phyloP scores from a whole-genome alignment of 2,113 vertebrate genomes.

The Brachyhypopomus occidentalis region DNA sequence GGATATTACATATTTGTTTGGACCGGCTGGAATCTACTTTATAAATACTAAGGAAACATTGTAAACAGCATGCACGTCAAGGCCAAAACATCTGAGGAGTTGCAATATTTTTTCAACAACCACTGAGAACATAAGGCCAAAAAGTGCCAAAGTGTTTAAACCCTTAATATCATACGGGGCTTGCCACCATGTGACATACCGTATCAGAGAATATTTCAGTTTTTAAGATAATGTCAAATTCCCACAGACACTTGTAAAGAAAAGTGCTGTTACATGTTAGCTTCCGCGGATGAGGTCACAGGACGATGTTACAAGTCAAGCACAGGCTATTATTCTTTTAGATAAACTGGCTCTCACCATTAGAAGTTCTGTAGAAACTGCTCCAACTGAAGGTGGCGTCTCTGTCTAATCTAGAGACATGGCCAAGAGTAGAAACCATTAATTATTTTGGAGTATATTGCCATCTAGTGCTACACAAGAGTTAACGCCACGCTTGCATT shows the following conservation, averaged over 20 bases:
- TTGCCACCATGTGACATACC: neutral
- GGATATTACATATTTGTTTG: no score
- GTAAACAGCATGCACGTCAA: slow-evolving; percentile 41
- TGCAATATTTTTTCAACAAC: neutral
- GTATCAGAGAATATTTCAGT: neutral
- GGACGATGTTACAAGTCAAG: neutral
- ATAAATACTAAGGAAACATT: slow-evolving; percentile 40
- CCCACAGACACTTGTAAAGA: neutral
- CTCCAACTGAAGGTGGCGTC: no score
- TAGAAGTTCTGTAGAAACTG: no score
- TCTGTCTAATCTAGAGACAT: no score
- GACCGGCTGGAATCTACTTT: slow-evolving; percentile 13
- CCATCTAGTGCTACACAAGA: slow-evolving; percentile 5
- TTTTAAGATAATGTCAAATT: slow-evolving; percentile 4
- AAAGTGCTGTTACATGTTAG: neutral
- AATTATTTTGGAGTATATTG: neutral
- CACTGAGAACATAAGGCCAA: neutral
- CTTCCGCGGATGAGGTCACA: slow-evolving; percentile 3
- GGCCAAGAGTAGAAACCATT: neutral
- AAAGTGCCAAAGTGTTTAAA: slow-evolving; percentile 1
- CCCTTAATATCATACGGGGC: neutral
- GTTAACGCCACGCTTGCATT: neutral
- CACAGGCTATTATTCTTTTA: neutral
- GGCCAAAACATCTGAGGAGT: slow-evolving; percentile 46
- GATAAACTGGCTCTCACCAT: neutral